Base-by-base conservation (phyloP, 2,113 vertebrate genomes). In the Mesitornis unicolor region DNA sequence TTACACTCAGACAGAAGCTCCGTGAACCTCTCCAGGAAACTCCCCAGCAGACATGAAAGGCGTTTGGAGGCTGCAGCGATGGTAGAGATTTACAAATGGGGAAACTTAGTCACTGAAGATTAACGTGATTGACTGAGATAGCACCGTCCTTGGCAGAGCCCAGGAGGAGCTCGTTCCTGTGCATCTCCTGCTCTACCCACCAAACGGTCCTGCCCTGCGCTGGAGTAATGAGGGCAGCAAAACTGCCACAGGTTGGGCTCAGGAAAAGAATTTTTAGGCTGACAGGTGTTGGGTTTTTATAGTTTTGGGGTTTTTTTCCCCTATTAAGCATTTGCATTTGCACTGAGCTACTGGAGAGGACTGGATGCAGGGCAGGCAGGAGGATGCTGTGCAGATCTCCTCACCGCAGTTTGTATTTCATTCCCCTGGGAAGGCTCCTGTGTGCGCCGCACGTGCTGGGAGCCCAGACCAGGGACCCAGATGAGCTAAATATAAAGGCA, bases 401-500 rank as follows among this genome's bases (percentile, higher is more conserved):
- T 28, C 45, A 47, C 35, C 0, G 0, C 42, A 21, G 51, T 25
- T 56, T 26, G 31, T 36, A 17, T 77, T 90, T 56, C 33, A 19
- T 22, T 94, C 63, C 77, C 63, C 20, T 67, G 63, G 75, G 47
- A 87, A 90, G 54, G 78, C 38, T 90, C 45, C 56, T 1, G 16
- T 15, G 31, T 0, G 0, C 2, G 1, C 35, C 67, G 63, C 1
- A 1, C 86, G 74, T 11, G 13, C 65, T 65, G 54, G 75, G 65
- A 84, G 53, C 61, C 14, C 70, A 81, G 78, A 89, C 57, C 26
- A 76, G 88, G 86, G 56, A 92, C 68, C 61, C 88, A 65, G 83
- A 79, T 43, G 10, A n/a, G 67, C 95, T 96, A 96, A 96, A 97
- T 93, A 93, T 81, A 95, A 94, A 93, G 80, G 70, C 91, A 85